Conservation (phyloP, 2,113 vertebrate species). For the Sebastes schlegelii region DNA sequence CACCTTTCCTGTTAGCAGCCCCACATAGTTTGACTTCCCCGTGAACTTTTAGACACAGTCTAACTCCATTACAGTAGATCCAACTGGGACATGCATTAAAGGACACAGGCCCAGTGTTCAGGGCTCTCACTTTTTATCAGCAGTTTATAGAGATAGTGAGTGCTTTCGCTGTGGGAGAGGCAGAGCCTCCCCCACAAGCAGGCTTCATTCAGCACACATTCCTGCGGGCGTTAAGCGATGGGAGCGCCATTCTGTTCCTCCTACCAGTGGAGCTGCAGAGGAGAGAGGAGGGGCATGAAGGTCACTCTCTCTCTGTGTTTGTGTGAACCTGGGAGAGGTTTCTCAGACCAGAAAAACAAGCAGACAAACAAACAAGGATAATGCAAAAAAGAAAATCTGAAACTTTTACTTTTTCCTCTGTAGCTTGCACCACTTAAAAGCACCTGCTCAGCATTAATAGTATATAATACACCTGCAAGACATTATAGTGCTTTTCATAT, state of each 20-base stretch:
- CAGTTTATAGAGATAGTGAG: conserved; percentile 64
- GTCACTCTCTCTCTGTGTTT: conserved; percentile 23
- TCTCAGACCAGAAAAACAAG: conserved; percentile 20
- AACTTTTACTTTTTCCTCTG: neutral
- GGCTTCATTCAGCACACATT: conserved; percentile 72
- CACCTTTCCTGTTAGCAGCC: conserved; percentile 71
- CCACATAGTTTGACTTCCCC: conserved; percentile 7
- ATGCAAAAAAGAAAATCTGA: neutral
- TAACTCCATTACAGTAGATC: neutral
- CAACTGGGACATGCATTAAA: neutral
- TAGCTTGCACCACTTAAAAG: neutral
- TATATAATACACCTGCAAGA: neutral
- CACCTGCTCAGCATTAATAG: neutral
- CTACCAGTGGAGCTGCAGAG: conserved; percentile 29
- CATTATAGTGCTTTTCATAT: neutral
- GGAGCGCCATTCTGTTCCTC: conserved; percentile 48
- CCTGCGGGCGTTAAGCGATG: conserved; percentile 66
- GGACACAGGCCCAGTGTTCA: conserved; percentile 1
- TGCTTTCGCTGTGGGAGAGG: conserved; percentile 40
- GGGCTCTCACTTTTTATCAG: conserved; percentile 61
- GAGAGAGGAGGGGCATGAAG: conserved; percentile 30
- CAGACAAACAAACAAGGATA: neutral
- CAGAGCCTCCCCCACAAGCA: conserved; percentile 54
- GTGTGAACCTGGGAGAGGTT: conserved; percentile 24
- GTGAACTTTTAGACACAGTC: neutral